These are phyloP conservation scores for Burhinus oedicnemus DNA, from an alignment of 2,113 vertebrate species.

Conservation along the genomic window DNA sequence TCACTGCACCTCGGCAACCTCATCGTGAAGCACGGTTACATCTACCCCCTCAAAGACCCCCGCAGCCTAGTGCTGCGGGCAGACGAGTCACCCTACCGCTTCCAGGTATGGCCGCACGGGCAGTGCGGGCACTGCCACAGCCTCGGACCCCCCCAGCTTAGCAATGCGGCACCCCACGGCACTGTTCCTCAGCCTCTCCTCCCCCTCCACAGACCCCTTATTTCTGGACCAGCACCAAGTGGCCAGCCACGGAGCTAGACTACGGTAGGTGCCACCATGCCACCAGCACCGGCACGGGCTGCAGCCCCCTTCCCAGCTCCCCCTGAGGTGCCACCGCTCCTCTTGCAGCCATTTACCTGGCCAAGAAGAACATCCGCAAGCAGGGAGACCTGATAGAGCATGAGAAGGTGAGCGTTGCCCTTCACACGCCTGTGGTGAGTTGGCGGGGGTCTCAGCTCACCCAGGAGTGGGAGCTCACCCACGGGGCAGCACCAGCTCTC, in stretches of 20 bases:
- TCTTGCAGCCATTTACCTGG: conserved; percentile 87
- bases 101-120: conserved; percentile 79
- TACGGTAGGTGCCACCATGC: conserved; percentile 81
- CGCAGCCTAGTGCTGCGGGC: conserved; percentile 76
- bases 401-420: conserved; percentile 84
- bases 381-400: conserved; percentile 88
- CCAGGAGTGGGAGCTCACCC: not conserved
- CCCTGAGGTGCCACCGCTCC: not conserved
- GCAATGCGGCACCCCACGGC: accelerated
- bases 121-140: accelerated
- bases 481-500: accelerated
- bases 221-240: conserved; percentile 90
- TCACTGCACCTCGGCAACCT: conserved; percentile 85
- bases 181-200: not conserved
- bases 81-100: conserved; percentile 88
- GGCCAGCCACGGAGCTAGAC: conserved; percentile 90
- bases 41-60: conserved; percentile 88
- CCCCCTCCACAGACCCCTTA: conserved; percentile 84
- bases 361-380: conserved; percentile 94
- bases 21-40: conserved; percentile 86
- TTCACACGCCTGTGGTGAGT: not conserved
- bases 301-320: not conserved
- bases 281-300: accelerated
- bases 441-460: not conserved
- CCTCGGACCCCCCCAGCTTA: accelerated